Base-by-base conservation (phyloP, 2,888 invertebrate genomes). In the Protonemura montana region DNA sequence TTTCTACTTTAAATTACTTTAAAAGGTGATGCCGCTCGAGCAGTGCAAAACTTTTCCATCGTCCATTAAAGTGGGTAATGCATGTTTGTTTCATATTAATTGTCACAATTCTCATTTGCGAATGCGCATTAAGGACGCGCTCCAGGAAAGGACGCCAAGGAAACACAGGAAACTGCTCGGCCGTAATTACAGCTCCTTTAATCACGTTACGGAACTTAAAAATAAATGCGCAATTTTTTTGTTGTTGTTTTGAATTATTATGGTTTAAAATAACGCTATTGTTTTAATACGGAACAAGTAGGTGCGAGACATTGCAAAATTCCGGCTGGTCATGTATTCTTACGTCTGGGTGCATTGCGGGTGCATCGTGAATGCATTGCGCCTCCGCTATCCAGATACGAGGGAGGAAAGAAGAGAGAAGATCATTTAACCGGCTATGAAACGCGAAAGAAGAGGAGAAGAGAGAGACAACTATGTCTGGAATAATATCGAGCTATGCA, bases 121-220 rank as follows among this genome's bases (percentile, higher is more conserved):
- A 59, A 59, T 59, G 59, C 59, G 59, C 59, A 59, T 59, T 59
- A 59, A n/a, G 21, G 59, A 59, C 59, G 59, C 21, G 59, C 59
- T 59, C 21, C 6, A 59, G 59, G 59, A 59, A 21, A 59, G 78
- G 7, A 25, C 78, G 26, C 78, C 10, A 26, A 78, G 27, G 16
- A 26, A 59, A 21, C 21, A 25, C 78, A 25, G 28, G 10, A 35
- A 35, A 35, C 27, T 0, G 27, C 78, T 3, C 28, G 26, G 78
- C 10, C 26, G 7, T 26, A 78, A 78, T 78, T 78, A 78, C 25
- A 21, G 10, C 27, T 78, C 3, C 27, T 27, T 78, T 78, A 78
- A 27, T 78, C 28, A 26, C 26, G 78, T 78, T 78, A 78, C 78
- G 10, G 78, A 78, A 78, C 28, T 78, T 78, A 26, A 59, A 59